phyloP scores from a whole-genome alignment of 2,888 invertebrate species.

The Ophion obscuratus region DNA sequence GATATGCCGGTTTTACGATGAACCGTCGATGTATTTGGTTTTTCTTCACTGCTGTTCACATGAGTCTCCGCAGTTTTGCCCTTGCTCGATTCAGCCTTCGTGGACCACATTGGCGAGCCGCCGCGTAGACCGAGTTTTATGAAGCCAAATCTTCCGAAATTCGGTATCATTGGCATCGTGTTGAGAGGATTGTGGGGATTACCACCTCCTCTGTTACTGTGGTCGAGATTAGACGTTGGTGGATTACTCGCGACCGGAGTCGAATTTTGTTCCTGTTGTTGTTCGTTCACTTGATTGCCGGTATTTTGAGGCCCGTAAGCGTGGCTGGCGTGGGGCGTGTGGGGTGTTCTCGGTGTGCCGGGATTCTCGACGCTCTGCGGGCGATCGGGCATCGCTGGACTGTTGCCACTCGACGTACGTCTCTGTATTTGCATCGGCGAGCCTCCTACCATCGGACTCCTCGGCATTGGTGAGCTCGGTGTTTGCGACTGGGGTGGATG shows the following conservation, averaged over 20 bases:
- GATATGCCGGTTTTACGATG: constrained; percentile 81
- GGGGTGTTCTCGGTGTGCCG: constrained; percentile 85
- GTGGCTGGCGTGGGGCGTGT: constrained; percentile 79
- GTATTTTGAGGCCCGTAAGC: constrained; percentile 65
- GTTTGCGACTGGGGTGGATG: constrained; percentile 84
- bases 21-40: constrained; percentile 83
- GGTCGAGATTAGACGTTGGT: constrained; percentile 84
- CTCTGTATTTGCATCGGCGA: constrained; percentile 85
- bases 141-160: constrained; percentile 87
- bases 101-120: constrained; percentile 89
- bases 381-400: constrained; percentile 86
- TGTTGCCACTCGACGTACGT: constrained; percentile 86
- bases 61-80: constrained; percentile 81
- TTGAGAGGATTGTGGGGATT: constrained; percentile 86
- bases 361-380: constrained; percentile 87
- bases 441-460: constrained; percentile 85
- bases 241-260: constrained; percentile 36
- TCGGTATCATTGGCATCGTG: constrained; percentile 86
- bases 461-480: constrained; percentile 85
- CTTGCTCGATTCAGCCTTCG: constrained; percentile 83
- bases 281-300: constrained; percentile 76
- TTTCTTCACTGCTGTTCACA: constrained; percentile 82
- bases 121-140: constrained; percentile 88
- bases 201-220: constrained; percentile 83
- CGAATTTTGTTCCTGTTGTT: constrained; percentile 76